Percentiles rank a stretch among this genome's conserved stretches.
phyloP scores from a whole-genome alignment of 2,797 vertebrate species.

The Hydrocynus forskahlii region DNA sequence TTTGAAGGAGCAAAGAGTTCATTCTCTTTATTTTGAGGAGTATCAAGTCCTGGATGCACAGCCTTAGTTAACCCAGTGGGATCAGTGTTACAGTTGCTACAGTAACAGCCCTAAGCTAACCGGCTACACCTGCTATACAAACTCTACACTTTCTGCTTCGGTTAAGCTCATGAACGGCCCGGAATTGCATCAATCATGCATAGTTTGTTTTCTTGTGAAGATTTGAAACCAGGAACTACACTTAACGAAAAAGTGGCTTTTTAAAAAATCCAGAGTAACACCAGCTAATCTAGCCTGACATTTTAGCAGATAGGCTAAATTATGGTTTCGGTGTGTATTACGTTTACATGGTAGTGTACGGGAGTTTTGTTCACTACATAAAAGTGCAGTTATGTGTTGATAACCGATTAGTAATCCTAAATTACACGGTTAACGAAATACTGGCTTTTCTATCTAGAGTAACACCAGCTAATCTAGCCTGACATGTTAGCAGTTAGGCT shows the following conservation, averaged over 20 bases:
- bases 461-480: slow-evolving; percentile 22
- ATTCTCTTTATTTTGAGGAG: neutral
- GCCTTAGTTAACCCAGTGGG: neutral
- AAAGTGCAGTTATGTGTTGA: neutral
- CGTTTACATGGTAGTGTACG: neutral
- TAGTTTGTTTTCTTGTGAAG: neutral
- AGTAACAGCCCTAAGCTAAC: neutral
- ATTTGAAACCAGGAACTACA: neutral
- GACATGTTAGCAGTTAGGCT: slow-evolving; percentile 52
- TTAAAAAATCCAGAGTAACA: neutral
- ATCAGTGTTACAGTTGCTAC: neutral
- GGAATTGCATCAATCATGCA: neutral
- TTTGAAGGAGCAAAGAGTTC: neutral
- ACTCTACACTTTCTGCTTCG: too few species aligned
- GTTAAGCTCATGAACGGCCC: neutral
- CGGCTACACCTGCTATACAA: neutral
- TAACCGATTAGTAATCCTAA: neutral
- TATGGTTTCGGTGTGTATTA: slow-evolving; percentile 4
- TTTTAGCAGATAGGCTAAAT: slow-evolving; percentile 51
- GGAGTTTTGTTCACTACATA: neutral
- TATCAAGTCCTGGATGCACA: neutral
- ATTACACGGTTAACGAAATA: neutral
- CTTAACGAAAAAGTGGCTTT: neutral
- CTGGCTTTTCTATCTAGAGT: neutral
- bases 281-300: slow-evolving; percentile 32